Conservation (phyloP, 2,797 vertebrate genomes). For the Xerus rutilus region DNA sequence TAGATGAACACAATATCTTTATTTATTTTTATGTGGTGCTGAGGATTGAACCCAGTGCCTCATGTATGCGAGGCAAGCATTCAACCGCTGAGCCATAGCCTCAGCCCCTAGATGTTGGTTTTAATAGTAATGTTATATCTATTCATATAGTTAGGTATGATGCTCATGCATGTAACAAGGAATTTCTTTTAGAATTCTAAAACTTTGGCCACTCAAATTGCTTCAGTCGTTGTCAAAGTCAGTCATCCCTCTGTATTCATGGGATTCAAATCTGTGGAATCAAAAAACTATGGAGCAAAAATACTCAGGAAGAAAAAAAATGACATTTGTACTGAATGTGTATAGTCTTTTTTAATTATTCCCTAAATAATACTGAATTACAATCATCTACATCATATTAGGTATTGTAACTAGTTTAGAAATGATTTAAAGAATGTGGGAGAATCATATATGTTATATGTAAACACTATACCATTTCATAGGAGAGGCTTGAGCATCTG, state of each 20-base stretch:
- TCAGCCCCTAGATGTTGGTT: background rate
- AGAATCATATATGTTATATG: background rate
- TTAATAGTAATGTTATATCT: background rate
- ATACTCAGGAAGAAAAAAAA: background rate
- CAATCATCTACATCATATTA: background rate
- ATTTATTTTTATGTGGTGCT: too few species aligned
- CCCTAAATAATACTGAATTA: background rate
- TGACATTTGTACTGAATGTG: background rate
- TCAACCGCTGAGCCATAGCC: too few species aligned
- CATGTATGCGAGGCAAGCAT: too few species aligned
- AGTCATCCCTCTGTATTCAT: background rate
- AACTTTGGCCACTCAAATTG: background rate
- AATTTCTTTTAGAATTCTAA: constrained; percentile 38
- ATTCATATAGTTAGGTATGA: background rate
- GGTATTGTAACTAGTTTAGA: background rate
- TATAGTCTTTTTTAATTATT: background rate
- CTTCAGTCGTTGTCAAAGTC: constrained; percentile 13
- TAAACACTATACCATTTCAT: background rate
- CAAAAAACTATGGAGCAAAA: background rate
- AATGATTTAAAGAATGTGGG: background rate
- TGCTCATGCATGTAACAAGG: background rate
- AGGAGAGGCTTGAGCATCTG: background rate
- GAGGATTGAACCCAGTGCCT: too few species aligned
- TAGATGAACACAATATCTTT: too few species aligned
- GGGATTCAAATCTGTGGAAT: background rate